These are phyloP conservation scores for Molossus alvarezi DNA, from an alignment of 2,797 vertebrate genomes.

Conservation along the genomic window DNA sequence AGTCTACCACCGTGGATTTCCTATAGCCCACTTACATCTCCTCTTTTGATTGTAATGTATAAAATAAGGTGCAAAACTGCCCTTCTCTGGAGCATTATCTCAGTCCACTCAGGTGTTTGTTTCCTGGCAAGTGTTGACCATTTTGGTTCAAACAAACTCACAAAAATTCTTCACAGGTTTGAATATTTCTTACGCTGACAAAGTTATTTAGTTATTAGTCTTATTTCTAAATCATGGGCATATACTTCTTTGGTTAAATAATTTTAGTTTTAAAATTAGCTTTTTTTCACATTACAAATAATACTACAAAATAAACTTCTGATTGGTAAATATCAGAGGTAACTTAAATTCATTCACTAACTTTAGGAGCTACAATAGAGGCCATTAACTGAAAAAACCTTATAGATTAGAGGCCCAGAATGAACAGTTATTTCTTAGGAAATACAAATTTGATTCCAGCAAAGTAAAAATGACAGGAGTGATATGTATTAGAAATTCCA, in stretches of 20 bases:
- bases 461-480: background rate
- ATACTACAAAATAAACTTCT: background rate
- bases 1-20: too few species aligned
- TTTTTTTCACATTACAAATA: background rate
- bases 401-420: background rate
- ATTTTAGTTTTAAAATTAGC: slow-evolving; percentile 29
- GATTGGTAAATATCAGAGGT: background rate
- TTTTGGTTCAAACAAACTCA: too few species aligned
- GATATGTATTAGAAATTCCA: background rate
- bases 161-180: too few species aligned
- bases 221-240: slow-evolving; percentile 7
- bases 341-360: background rate
- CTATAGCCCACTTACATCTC: too few species aligned
- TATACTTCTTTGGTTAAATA: background rate
- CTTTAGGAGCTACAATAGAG: background rate
- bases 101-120: too few species aligned
- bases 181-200: too few species aligned
- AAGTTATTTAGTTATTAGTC: background rate
- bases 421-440: background rate
- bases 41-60: too few species aligned
- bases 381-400: background rate
- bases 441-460: slow-evolving; percentile 13
- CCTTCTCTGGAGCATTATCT: too few species aligned
- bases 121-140: too few species aligned
- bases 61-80: too few species aligned